phyloP scores from a whole-genome alignment of 2,888 invertebrate species.

The Osedax fenrisi region DNA sequence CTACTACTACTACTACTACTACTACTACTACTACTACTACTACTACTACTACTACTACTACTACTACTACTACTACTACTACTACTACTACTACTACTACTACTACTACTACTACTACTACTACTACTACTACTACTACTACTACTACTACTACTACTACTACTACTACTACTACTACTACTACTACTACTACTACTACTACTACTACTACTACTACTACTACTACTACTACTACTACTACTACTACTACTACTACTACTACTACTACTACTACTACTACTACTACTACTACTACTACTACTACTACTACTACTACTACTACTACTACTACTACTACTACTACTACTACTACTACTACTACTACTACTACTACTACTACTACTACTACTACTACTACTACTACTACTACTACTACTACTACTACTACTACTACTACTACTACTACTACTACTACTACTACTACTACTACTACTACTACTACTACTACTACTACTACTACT shows the following conservation, averaged over 20 bases:
- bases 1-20: too few relatives aligned
- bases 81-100: not conserved
- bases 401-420: not conserved
- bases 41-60: not conserved
- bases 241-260: too few relatives aligned
- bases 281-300: too few relatives aligned
- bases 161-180: not conserved
- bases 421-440: not conserved
- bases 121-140: not conserved
- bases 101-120: not conserved
- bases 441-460: not conserved
- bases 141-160: not conserved
- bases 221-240: too few relatives aligned
- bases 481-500: not conserved
- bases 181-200: too few relatives aligned
- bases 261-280: too few relatives aligned
- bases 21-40: conserved; percentile 2
- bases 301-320: too few relatives aligned
- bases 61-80: not conserved
- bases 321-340: too few relatives aligned
- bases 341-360: too few relatives aligned
- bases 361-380: conserved; percentile 2
- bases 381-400: not conserved
- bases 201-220: too few relatives aligned
- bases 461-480: not conserved